A percentile compares a stretch with the other conserved stretches of the same genome.
These are phyloP conservation scores for Neotoxoptera formosana DNA, from an alignment of 1,140 invertebrate genomes.

Conservation along the genomic window DNA sequence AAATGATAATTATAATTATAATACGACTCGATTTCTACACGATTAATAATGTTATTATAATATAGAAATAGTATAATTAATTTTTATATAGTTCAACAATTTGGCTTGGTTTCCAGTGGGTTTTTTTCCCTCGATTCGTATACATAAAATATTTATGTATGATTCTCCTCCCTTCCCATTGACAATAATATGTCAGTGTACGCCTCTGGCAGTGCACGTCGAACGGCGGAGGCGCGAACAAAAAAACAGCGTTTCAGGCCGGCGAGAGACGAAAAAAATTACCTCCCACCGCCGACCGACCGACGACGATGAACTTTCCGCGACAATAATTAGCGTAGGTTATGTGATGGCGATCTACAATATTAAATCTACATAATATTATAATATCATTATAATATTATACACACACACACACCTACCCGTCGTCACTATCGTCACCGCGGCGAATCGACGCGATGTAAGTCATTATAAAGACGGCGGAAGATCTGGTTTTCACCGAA, in stretches of 20 bases:
- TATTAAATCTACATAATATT: not conserved
- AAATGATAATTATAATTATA: too few relatives aligned
- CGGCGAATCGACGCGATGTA: not conserved
- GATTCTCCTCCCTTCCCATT: too few relatives aligned
- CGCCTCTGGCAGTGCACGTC: not conserved
- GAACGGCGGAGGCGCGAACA: not conserved
- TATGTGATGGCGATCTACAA: not conserved
- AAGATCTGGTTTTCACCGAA: not conserved
- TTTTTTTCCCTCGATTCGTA: too few relatives aligned
- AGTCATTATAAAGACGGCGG: slow-evolving; percentile 2
- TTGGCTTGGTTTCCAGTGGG: too few relatives aligned
- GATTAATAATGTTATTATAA: too few relatives aligned
- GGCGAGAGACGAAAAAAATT: not conserved
- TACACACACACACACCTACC: too few relatives aligned
- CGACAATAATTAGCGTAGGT: not conserved
- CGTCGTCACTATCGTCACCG: not conserved
- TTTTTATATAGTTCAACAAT: too few relatives aligned
- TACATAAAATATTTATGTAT: too few relatives aligned
- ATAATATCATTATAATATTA: too few relatives aligned
- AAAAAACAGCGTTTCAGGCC: not conserved
- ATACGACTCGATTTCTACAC: too few relatives aligned
- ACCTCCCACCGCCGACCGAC: not conserved
- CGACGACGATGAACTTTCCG: not conserved
- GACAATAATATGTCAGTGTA: not conserved
- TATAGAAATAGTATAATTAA: too few relatives aligned